phyloP scores from a whole-genome alignment of 2,888 invertebrate genomes.

The Synanthedon vespiformis region DNA sequence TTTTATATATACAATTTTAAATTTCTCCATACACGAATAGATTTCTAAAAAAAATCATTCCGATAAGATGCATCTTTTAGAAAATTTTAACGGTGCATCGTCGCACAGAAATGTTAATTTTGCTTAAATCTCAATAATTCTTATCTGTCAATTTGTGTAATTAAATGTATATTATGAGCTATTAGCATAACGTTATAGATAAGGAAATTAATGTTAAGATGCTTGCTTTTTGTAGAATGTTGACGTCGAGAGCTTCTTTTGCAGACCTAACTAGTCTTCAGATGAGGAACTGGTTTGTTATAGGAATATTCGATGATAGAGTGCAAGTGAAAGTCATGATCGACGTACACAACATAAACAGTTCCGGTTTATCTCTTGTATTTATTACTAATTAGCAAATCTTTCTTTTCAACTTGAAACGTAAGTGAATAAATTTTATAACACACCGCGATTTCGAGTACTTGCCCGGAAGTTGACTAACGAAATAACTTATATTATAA shows the following conservation, averaged over 20 bases:
- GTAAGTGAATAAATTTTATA: not conserved
- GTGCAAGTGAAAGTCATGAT: constrained; percentile 67
- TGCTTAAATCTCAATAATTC: constrained; percentile 25
- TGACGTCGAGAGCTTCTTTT: constrained; percentile 16
- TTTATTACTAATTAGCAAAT: constrained; percentile 38
- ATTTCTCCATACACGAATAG: no score
- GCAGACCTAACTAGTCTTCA: constrained; percentile 34
- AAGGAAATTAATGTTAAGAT: constrained; percentile 28
- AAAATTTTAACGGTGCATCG: not conserved
- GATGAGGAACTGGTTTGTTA: constrained; percentile 51
- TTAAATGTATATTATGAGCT: constrained; percentile 27
- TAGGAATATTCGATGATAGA: constrained; percentile 59
- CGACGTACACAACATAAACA: constrained; percentile 28
- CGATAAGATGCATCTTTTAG: not conserved
- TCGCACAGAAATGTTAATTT: constrained; percentile 13
- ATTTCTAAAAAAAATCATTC: no score
- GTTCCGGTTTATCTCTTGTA: constrained; percentile 51
- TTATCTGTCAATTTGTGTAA: constrained; percentile 12
- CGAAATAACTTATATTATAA: no score
- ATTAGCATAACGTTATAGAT: constrained; percentile 28
- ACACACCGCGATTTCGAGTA: no score
- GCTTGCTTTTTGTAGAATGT: constrained; percentile 17
- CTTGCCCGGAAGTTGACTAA: no score
- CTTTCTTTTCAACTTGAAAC: not conserved
- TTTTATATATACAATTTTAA: no score